Evolutionary conservation across 2,113 vertebrate genomes (phyloP).

Genomic region (Gobius niger): DNA sequence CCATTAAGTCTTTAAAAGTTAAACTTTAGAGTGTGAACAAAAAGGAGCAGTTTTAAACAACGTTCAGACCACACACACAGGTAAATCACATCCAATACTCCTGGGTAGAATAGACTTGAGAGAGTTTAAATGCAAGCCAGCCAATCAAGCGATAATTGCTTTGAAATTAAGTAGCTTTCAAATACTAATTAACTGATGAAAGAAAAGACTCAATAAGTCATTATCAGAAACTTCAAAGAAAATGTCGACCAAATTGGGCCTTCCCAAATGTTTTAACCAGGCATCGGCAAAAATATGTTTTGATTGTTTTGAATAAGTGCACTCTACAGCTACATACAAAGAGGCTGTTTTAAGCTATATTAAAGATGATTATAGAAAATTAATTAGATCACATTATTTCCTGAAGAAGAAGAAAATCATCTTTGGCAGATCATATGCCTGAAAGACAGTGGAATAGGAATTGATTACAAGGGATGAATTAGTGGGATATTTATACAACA

Average conservation of each 20-base stretch:
- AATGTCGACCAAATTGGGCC: slow-evolving; percentile 36
- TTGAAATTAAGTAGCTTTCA: slow-evolving; percentile 63
- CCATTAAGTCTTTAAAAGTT: too few relatives aligned
- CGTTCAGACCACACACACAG: slow-evolving; percentile 17
- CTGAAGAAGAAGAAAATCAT: too few relatives aligned
- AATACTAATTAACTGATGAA: slow-evolving; percentile 66
- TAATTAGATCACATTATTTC: too few relatives aligned
- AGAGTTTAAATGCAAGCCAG: slow-evolving; percentile 35
- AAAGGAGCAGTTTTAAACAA: background rate
- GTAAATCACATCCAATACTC: slow-evolving; percentile 43
- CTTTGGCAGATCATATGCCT: too few relatives aligned
- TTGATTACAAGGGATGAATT: too few relatives aligned
- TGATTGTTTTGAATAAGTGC: slow-evolving; percentile 34
- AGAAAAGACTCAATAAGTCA: slow-evolving; percentile 62
- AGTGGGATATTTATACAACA: too few relatives aligned
- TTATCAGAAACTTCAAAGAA: slow-evolving; percentile 54
- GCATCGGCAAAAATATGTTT: slow-evolving; percentile 15
- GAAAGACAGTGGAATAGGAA: too few relatives aligned
- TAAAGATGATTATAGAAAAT: too few relatives aligned
- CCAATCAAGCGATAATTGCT: slow-evolving; percentile 63
- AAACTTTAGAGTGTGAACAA: too few relatives aligned
- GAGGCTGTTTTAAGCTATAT: too few relatives aligned
- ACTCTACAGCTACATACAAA: too few relatives aligned
- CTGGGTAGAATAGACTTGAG: slow-evolving; percentile 41
- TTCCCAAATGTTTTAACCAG: slow-evolving; percentile 26